These are phyloP conservation scores for Phaethornis superciliosus DNA, from an alignment of 2,113 vertebrate genomes.

Conservation along the genomic window DNA sequence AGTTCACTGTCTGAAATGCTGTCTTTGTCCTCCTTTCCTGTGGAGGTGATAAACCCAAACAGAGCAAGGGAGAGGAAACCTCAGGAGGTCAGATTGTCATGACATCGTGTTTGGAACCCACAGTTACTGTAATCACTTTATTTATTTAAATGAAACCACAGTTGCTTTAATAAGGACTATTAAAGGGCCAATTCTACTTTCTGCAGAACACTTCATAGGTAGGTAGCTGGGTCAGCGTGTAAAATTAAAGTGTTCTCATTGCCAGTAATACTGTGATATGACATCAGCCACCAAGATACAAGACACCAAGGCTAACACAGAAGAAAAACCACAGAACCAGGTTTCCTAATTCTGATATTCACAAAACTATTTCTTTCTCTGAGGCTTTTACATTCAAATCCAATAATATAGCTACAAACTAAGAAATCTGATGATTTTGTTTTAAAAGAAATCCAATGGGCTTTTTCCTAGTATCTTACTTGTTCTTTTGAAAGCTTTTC, in stretches of 20 bases:
- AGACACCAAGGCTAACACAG: neutral
- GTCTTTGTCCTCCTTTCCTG: neutral
- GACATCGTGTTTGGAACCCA: neutral
- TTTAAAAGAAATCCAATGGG: neutral
- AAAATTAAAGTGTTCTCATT: neutral
- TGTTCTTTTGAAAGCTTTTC: constrained; percentile 17
- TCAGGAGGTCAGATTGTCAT: neutral
- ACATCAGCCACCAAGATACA: neutral
- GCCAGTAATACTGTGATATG: neutral
- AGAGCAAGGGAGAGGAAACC: neutral
- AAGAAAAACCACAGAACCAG: neutral
- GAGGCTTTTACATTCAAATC: constrained; percentile 6
- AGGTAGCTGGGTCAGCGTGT: neutral
- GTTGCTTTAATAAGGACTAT: neutral
- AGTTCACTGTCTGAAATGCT: neutral
- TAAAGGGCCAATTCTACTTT: neutral
- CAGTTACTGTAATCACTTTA: neutral
- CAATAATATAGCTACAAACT: neutral
- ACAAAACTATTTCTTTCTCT: neutral
- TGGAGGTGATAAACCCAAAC: neutral
- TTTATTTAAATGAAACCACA: neutral
- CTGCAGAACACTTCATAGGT: neutral
- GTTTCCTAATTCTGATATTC: neutral
- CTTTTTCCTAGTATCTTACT: neutral
- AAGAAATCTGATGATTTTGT: neutral